A percentile compares a stretch with the other conserved stretches of the same genome.
These are phyloP conservation scores for Phocoena sinus DNA, from an alignment of 2,113 vertebrate species.

Conservation along the genomic window DNA sequence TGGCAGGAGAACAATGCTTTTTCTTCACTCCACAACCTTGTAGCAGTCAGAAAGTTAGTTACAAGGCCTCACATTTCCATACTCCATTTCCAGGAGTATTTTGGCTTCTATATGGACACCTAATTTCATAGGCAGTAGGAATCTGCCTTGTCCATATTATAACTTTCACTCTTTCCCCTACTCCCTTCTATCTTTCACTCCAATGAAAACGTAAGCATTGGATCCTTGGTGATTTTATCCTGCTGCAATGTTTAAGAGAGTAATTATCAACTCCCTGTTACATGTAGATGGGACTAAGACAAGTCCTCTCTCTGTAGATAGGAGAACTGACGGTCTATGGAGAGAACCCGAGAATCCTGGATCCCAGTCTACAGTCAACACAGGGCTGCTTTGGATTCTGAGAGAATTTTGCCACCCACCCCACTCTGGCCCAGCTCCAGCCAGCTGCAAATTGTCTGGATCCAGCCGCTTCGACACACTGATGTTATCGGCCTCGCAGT, in stretches of 20 bases:
- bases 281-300: background rate
- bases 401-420: conserved; percentile 28
- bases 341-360: background rate
- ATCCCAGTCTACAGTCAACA: background rate
- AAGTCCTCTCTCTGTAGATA: background rate
- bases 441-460: conserved; percentile 61
- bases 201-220: conserved; percentile 6
- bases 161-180: background rate
- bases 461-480: conserved; percentile 23
- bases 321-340: background rate
- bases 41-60: conserved; percentile 9
- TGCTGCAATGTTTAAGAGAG: background rate
- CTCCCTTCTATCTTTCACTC: background rate
- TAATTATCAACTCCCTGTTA: conserved; percentile 11
- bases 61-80: background rate
- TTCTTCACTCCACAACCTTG: background rate
- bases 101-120: background rate
- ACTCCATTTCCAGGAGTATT: conserved; percentile 18
- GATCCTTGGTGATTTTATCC: background rate
- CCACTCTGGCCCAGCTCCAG: conserved; percentile 37
- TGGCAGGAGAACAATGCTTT: conserved; percentile 27
- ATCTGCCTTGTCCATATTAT: background rate
- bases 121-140: conserved; percentile 18
- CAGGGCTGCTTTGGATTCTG: conserved; percentile 29
- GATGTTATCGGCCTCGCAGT: conserved; percentile 64